Percentiles rank a stretch among this genome's conserved stretches.
Conservation (phyloP, 1,140 invertebrate species). For the Cydia fagiglandana region DNA sequence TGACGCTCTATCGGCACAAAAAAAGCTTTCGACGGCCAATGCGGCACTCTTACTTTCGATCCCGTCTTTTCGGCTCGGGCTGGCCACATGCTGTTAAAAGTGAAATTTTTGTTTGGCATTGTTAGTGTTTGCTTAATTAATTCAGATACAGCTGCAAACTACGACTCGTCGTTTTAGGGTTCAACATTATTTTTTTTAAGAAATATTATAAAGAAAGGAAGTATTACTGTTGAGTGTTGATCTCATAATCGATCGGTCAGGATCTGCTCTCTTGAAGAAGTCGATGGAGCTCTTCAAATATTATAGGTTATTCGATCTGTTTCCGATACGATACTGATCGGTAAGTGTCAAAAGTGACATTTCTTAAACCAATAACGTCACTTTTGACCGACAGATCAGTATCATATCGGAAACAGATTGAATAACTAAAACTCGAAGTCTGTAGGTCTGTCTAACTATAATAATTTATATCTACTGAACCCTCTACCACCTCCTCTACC, state of each 20-base stretch:
- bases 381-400: too few species aligned
- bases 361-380: too few species aligned
- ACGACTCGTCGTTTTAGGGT: conserved; percentile 2
- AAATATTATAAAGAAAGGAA: too few species aligned
- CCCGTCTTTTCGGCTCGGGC: not conserved
- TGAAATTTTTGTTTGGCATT: conserved; percentile 39
- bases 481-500: not conserved
- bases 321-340: too few species aligned
- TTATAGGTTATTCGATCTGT: too few species aligned
- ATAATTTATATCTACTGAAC: not conserved
- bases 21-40: conserved; percentile 21
- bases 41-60: conserved; percentile 20
- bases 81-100: conserved; percentile 32
- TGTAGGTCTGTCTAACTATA: not conserved
- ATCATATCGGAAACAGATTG: too few species aligned
- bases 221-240: too few species aligned
- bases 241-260: too few species aligned
- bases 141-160: conserved; percentile 13
- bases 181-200: not conserved
- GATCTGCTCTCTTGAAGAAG: too few species aligned
- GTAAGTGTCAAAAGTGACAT: too few species aligned
- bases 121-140: conserved; percentile 39
- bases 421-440: too few species aligned
- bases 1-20: conserved; percentile 19
- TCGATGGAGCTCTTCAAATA: too few species aligned